These are phyloP conservation scores for Bactericera cockerelli DNA, from an alignment of 1,140 invertebrate species.

Conservation along the genomic window DNA sequence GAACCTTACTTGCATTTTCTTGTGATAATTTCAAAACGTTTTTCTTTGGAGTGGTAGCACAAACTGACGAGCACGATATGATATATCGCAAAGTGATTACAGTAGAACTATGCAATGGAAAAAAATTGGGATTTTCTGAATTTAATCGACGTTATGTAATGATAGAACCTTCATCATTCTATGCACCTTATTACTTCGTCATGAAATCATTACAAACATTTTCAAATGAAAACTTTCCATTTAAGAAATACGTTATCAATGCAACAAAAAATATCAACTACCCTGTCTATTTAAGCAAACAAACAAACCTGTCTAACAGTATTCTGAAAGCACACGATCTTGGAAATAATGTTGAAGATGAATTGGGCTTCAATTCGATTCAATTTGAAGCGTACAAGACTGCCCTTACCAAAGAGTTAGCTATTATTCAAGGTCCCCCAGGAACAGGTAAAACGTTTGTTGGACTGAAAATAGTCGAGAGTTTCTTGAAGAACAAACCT, in stretches of 20 bases:
- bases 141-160: slow-evolving; percentile 34
- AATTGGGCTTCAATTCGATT: slow-evolving; percentile 35
- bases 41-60: slow-evolving; percentile 21
- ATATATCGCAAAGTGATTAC: neutral
- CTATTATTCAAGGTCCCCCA: slow-evolving; percentile 61
- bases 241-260: slow-evolving; percentile 42
- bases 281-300: neutral
- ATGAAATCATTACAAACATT: slow-evolving; percentile 40
- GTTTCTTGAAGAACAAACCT: slow-evolving; percentile 35
- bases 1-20: slow-evolving; percentile 52
- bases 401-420: slow-evolving; percentile 42
- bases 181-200: slow-evolving; percentile 46
- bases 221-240: slow-evolving; percentile 35
- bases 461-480: slow-evolving; percentile 45
- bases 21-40: slow-evolving; percentile 40
- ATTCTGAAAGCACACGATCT: slow-evolving; percentile 22
- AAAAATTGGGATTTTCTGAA: slow-evolving; percentile 24
- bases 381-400: slow-evolving; percentile 40
- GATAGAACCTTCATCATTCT: slow-evolving; percentile 47
- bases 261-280: slow-evolving; percentile 19
- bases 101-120: slow-evolving; percentile 20
- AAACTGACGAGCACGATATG: slow-evolving; percentile 26
- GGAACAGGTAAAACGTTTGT: slow-evolving; percentile 65
- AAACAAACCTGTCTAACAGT: no score
- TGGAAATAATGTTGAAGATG: slow-evolving; percentile 26